Evolutionary conservation across 1,140 invertebrate species (phyloP).

Genomic region (Rhopalosiphum maidis): DNA sequence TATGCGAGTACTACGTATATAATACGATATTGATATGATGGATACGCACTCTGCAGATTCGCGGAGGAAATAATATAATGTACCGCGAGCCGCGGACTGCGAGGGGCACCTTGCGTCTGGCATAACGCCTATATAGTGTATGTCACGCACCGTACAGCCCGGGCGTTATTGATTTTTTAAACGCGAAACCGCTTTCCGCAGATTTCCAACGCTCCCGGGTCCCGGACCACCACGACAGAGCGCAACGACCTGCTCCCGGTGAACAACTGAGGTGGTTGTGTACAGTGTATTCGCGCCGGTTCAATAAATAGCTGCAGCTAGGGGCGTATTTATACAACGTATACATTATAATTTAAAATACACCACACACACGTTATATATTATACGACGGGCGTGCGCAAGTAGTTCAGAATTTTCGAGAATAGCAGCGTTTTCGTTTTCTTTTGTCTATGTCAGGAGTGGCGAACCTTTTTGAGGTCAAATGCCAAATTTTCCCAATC

Average conservation of each 20-base stretch:
- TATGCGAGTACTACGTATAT: not conserved
- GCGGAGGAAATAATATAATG: not conserved
- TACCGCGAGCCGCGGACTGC: not conserved
- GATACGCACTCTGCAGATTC: not conserved
- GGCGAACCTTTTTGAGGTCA: too few species aligned
- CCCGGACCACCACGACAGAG: not conserved
- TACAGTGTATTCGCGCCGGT: not conserved
- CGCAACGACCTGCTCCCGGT: not conserved
- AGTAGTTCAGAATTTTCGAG: not conserved
- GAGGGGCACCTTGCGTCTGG: not conserved
- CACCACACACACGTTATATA: not conserved
- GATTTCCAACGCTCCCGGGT: not conserved
- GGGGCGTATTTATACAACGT: not conserved
- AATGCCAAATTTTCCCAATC: too few species aligned
- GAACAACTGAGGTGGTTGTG: not conserved
- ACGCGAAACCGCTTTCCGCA: not conserved
- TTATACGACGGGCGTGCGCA: not conserved
- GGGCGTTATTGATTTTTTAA: conserved; percentile 33
- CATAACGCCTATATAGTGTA: not conserved
- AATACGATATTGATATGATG: not conserved
- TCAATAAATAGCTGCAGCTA: conserved; percentile 23
- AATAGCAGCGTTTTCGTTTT: not conserved
- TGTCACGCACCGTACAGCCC: not conserved
- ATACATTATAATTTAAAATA: not conserved
- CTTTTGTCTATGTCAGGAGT: not conserved